Evolutionary conservation across 2,797 vertebrate species (phyloP).

Genomic region (Lutjanus campechanus): DNA sequence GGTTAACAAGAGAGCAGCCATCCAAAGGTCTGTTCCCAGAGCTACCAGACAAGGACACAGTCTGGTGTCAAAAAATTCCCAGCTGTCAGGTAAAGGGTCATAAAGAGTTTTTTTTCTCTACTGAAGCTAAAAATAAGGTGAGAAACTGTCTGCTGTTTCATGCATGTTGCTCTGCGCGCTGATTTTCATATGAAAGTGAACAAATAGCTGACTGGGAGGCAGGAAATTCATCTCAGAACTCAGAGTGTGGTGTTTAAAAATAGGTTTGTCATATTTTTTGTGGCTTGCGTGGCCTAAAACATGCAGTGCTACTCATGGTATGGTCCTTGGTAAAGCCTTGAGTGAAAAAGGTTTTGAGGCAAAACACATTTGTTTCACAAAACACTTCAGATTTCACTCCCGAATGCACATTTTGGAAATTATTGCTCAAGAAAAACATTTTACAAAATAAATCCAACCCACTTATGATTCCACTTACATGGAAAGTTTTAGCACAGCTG

Average conservation of each 20-base stretch:
- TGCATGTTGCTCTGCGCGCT: background rate
- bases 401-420: background rate
- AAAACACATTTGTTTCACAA: too few relatives aligned
- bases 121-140: conserved; percentile 3
- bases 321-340: background rate
- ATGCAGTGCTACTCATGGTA: background rate
- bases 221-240: background rate
- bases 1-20: background rate
- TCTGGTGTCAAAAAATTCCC: conserved; percentile 1
- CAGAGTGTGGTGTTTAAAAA: background rate
- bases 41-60: background rate
- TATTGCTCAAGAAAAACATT: background rate
- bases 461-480: background rate
- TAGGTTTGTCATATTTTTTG: background rate
- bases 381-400: too few relatives aligned
- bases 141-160: background rate
- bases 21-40: conserved; percentile 26
- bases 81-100: conserved; percentile 23
- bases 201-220: background rate
- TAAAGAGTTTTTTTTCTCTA: background rate
- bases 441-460: background rate
- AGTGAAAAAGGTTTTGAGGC: background rate
- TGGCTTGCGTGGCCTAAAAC: background rate
- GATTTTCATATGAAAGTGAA: background rate
- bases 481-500: too few relatives aligned